phyloP scores from a whole-genome alignment of 1,140 invertebrate genomes.

The Drosophila teissieri region DNA sequence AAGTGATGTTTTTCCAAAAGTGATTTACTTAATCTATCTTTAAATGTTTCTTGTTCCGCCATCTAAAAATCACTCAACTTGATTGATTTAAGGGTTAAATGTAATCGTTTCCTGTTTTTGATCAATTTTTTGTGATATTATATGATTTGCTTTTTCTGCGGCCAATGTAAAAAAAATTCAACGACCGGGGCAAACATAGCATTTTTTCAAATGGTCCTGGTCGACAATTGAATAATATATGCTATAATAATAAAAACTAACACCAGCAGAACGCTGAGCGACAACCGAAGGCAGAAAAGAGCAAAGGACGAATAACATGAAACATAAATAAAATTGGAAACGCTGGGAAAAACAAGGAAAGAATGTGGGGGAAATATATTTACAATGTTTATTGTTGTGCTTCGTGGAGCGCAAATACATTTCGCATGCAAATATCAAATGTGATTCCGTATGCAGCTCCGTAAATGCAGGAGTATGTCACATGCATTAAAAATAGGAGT shows the following conservation, averaged over 20 bases:
- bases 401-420: constrained; percentile 79
- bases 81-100: constrained; percentile 1
- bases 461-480: constrained; percentile 24
- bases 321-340: constrained; percentile 46
- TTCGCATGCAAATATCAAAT: constrained; percentile 80
- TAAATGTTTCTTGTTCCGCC: not conserved
- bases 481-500: constrained; percentile 47
- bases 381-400: constrained; percentile 83
- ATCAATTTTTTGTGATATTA: not conserved
- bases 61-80: not conserved
- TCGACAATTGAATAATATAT: constrained; percentile 72
- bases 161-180: constrained; percentile 11
- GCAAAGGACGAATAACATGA: constrained; percentile 29
- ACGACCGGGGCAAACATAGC: constrained; percentile 1
- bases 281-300: constrained; percentile 32
- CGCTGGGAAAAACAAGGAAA: constrained; percentile 10
- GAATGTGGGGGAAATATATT: constrained; percentile 60
- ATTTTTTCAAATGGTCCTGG: constrained; percentile 13
- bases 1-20: not conserved
- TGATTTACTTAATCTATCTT: not conserved
- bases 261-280: constrained; percentile 44
- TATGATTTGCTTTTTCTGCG: constrained; percentile 14
- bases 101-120: constrained; percentile 18
- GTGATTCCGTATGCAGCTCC: constrained; percentile 68
- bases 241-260: constrained; percentile 73